Conservation (phyloP, 2,888 invertebrate species). For the Orchesellides sinensis region DNA sequence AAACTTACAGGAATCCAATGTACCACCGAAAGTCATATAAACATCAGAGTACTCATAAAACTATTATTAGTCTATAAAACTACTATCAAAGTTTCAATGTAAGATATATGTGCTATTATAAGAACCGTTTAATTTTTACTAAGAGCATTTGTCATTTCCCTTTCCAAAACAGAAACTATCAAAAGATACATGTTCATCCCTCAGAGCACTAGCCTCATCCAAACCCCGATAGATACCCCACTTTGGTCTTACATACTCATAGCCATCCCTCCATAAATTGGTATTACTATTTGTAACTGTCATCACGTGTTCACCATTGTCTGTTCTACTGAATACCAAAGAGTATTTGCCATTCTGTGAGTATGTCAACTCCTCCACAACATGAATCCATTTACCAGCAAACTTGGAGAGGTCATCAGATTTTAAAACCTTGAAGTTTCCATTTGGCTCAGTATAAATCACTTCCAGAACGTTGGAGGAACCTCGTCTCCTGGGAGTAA, state of each 20-base stretch:
- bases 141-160: conserved; percentile 54
- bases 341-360: conserved; percentile 42
- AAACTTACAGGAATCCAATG: no score
- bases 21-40: no score
- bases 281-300: conserved; percentile 48
- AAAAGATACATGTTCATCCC: conserved; percentile 69
- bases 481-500: conserved; percentile 57
- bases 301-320: conserved; percentile 58
- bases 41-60: no score
- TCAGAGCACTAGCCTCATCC: conserved; percentile 44
- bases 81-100: not conserved
- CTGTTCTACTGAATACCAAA: conserved; percentile 37
- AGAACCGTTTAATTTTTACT: no score
- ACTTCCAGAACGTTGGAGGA: conserved; percentile 50
- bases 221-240: conserved; percentile 73
- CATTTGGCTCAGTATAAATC: conserved; percentile 57
- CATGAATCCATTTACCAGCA: conserved; percentile 71
- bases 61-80: no score
- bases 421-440: conserved; percentile 13
- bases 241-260: conserved; percentile 61
- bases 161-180: conserved; percentile 70
- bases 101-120: no score
- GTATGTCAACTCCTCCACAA: conserved; percentile 58
- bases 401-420: conserved; percentile 50
- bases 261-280: conserved; percentile 66